Base-by-base conservation (phyloP, 2,113 vertebrate genomes). In the Ctenomys sociabilis region DNA sequence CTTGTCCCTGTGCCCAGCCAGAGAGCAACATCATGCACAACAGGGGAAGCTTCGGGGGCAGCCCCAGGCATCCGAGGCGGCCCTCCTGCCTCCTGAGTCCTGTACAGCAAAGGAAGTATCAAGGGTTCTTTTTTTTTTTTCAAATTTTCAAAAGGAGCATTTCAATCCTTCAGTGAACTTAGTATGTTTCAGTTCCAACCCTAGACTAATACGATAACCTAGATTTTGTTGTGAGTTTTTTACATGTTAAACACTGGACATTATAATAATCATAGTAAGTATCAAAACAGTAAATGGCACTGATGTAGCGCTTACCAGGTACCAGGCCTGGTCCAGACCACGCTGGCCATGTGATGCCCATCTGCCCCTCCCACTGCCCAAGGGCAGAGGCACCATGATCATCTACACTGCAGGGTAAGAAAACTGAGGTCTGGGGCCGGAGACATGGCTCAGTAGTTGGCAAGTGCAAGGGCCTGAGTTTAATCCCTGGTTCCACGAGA, bases 21-120 rank as follows among this genome's bases (percentile, higher is more conserved):
- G 90, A 17, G 77, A 91, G 61, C 52, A 82, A 80, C 85, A 64
- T 5, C 77, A 3, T 11, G 49, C 59, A 61, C 85, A 21, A 68
- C 21, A 89, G 59, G 52, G n/a, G 64, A 28, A 4, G 0, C 66
- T 81, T 81, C 0, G 4, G 61, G 10, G 35, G 88, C 43, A 57
- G 8, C 92, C 63, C 61, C 86, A 87, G 95, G 93, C 9, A 80
- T 91, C 49, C 89, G 91, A 95, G 17, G 81, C 78, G 35, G 75
- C 57, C n/a, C 49, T 14, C 73, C 40, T 49, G 13, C 24, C 70
- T 89, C 40, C 83, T 90, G 61, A 45, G 0, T 45, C 43, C 54
- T 7, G 35, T 7, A 21, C 59, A 7, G 5, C 66, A 68, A 64
- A 45, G 16, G 35, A 85, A 82, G 43, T 72, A 66, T 28, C 77